These are phyloP conservation scores for Carpatolechia fugitivella DNA, from an alignment of 2,888 invertebrate species.

Conservation along the genomic window DNA sequence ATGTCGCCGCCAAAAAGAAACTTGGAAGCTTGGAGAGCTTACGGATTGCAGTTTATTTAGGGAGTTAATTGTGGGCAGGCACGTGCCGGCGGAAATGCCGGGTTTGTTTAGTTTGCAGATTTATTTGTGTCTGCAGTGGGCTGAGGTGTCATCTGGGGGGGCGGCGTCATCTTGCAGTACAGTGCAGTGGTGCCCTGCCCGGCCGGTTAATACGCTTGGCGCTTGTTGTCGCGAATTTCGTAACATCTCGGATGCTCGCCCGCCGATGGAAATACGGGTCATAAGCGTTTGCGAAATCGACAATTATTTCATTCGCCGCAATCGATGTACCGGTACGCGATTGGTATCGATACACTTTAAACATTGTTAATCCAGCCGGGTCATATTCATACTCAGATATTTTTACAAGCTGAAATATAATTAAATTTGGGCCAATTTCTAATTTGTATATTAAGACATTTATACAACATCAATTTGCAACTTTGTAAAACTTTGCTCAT, in stretches of 20 bases:
- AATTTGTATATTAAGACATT: background rate
- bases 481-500: constrained; percentile 2
- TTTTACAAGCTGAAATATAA: too few relatives aligned
- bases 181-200: constrained; percentile 26
- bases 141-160: constrained; percentile 63
- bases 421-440: background rate
- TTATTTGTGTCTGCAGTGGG: constrained; percentile 61
- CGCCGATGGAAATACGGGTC: constrained; percentile 50
- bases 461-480: constrained; percentile 7
- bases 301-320: constrained; percentile 24
- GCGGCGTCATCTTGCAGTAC: constrained; percentile 59
- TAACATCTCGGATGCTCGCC: constrained; percentile 46
- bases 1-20: constrained; percentile 41
- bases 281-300: constrained; percentile 42
- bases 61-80: constrained; percentile 61
- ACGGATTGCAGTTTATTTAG: constrained; percentile 23
- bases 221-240: constrained; percentile 59
- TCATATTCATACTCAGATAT: too few relatives aligned
- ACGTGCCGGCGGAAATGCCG: constrained; percentile 70
- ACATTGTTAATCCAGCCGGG: background rate
- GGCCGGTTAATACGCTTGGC: constrained; percentile 46
- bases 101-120: constrained; percentile 72
- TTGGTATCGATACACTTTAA: background rate
- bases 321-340: constrained; percentile 3
- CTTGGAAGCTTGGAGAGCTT: constrained; percentile 8